A percentile compares a stretch with the other conserved stretches of the same genome.
phyloP scores from a whole-genome alignment of 2,888 invertebrate species.

The Dasysyrphus tricinctus region DNA sequence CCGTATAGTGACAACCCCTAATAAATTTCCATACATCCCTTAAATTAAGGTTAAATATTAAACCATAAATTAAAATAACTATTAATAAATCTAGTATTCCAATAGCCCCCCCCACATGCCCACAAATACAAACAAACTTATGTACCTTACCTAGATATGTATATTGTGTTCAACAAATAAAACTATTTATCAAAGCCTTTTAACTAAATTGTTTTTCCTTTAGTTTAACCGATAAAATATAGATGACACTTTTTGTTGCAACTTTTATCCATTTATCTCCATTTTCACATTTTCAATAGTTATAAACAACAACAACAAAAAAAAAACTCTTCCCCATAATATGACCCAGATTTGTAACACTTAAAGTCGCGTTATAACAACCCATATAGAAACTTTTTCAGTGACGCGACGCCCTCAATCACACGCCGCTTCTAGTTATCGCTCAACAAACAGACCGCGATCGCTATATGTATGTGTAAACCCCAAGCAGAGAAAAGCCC shows the following conservation, averaged over 20 bases:
- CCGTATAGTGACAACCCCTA: no score
- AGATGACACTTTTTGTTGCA: constrained; percentile 37
- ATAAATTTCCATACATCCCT: neutral
- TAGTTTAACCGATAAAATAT: constrained; percentile 6
- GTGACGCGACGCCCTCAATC: constrained; percentile 41
- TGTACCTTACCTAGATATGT: neutral
- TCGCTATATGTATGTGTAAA: neutral
- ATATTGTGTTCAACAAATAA: neutral
- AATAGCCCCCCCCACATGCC: no score
- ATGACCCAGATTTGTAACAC: constrained; percentile 68
- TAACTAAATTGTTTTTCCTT: constrained; percentile 34
- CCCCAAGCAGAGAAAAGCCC: neutral
- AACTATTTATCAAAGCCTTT: constrained; percentile 51
- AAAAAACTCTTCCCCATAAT: constrained; percentile 10
- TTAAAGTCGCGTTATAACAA: constrained; percentile 65
- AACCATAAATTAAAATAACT: neutral
- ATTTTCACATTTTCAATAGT: constrained; percentile 37
- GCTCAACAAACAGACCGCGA: neutral
- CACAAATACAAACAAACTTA: no score
- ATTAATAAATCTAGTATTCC: neutral
- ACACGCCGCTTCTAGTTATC: constrained; percentile 38
- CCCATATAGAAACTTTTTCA: constrained; percentile 31
- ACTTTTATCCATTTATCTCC: constrained; percentile 53
- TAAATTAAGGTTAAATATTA: neutral
- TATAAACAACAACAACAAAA: constrained; percentile 42